phyloP scores from a whole-genome alignment of 2,797 vertebrate species.

The Lepidocolaptes lacrymiger region DNA sequence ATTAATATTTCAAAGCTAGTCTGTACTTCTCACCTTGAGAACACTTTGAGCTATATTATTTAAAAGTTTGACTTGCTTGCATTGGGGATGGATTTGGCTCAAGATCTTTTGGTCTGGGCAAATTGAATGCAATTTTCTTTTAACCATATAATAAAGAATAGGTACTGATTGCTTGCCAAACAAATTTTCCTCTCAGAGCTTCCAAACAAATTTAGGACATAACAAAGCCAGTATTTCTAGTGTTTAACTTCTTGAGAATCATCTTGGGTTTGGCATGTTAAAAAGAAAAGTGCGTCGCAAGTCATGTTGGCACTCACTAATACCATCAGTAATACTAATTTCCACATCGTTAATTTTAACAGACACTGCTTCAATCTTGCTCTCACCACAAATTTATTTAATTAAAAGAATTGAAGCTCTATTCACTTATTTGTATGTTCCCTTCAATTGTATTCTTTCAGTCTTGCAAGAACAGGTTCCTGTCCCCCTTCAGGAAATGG shows the following conservation, averaged over 20 bases:
- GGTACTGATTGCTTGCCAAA: constrained; percentile 32
- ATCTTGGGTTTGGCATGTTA: constrained; percentile 12
- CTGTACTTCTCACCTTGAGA: background rate
- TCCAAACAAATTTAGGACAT: constrained; percentile 8
- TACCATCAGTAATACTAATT: constrained; percentile 19
- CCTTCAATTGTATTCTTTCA: background rate
- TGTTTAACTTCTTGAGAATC: constrained; percentile 34
- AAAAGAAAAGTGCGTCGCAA: constrained; percentile 33
- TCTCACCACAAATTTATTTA: constrained; percentile 26
- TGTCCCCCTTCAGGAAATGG: background rate
- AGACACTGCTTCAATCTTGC: constrained; percentile 11
- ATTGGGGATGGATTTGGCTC: background rate
- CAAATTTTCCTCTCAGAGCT: background rate
- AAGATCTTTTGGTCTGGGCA: background rate
- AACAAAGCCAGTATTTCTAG: constrained; percentile 33
- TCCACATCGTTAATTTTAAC: constrained; percentile 50
- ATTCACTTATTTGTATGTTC: background rate
- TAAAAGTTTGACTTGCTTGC: background rate
- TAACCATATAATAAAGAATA: background rate
- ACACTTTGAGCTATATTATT: background rate
- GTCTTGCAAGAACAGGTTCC: background rate
- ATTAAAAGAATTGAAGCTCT: background rate
- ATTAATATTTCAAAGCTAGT: background rate
- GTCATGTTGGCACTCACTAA: constrained; percentile 32
- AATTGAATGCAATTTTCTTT: constrained; percentile 32